Base-by-base conservation (phyloP, 2,113 vertebrate genomes). In the Camelus dromedarius region DNA sequence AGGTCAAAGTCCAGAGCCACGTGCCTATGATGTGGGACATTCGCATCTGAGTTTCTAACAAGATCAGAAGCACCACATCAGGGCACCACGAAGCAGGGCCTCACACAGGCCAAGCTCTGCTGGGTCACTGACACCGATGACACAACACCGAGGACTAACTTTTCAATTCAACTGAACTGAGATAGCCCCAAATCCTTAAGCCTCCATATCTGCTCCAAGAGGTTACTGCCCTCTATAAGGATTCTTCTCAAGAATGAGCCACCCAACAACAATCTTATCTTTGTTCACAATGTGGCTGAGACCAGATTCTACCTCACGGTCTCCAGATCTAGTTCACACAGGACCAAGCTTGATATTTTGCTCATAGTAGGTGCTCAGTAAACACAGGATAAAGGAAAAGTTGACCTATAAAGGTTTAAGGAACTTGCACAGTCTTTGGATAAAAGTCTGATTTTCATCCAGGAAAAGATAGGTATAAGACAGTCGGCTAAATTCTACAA, bases 321-420 rank as follows among this genome's bases (percentile, higher is more conserved):
- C 48, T 79, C 77, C 14, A 58, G 9, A 56, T 69, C 50, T 62
- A 38, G 54, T 81, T 85, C 62, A 72, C 38, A 18, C 12, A 24
- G 28, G 38, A n/a, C 35, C 73, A 81, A 42, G 9, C 52, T 7
- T 30, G 60, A 35, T 48, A 42, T 3, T 66, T 64, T 54, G 50
- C 35, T 46, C 6, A 75, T 7, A 48, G 76, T 5, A 96, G 11
- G 20, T 42, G 3, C 38, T 70, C 26, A 64, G 50, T 20, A 72
- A 94, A 80, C 28, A 72, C 66, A 32, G 50, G 35, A 15, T 83
- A 76, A 95, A 89, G 50, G 35, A 84, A 95, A n/a, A 72, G 70
- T 70, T 69, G 52, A 64, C 3, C 13, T 70, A 50, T 80, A 89
- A 81, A 54, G 80, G 64, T 50, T 50, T 84, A 12, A 15, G 26